Evolutionary conservation across 2,113 vertebrate genomes (phyloP).

Genomic region (Campylorhamphus procurvoides): DNA sequence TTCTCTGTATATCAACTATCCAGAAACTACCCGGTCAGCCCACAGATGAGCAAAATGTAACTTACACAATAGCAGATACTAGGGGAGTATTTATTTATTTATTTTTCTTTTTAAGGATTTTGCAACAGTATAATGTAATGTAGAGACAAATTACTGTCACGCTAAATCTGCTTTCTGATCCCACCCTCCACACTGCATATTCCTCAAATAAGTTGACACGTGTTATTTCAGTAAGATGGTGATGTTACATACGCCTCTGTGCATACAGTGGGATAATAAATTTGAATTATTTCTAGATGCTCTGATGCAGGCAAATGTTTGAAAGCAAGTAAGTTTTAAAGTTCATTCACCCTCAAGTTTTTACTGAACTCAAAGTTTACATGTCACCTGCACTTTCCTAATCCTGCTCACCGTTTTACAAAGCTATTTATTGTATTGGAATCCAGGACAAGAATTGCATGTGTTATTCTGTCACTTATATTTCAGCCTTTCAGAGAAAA

Average conservation of each 20-base stretch:
- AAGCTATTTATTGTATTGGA: not conserved
- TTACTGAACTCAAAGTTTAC: not conserved
- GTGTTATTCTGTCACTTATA: not conserved
- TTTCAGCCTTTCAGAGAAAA: not conserved
- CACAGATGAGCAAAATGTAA: slow-evolving; percentile 37
- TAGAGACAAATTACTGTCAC: slow-evolving; percentile 41
- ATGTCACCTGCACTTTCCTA: not conserved
- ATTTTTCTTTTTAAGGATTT: slow-evolving; percentile 15
- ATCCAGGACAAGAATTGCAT: not conserved
- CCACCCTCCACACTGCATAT: not conserved
- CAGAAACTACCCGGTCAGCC: slow-evolving; percentile 27
- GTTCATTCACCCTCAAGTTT: not conserved
- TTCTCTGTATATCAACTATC: not conserved
- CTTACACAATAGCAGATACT: slow-evolving; percentile 32
- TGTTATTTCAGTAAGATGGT: not conserved
- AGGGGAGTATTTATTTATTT: not conserved
- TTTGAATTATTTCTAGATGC: slow-evolving; percentile 22
- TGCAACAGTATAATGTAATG: not conserved
- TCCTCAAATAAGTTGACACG: slow-evolving; percentile 32
- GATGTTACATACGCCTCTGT: slow-evolving; percentile 45
- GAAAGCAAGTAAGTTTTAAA: not conserved
- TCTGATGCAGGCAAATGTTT: not conserved
- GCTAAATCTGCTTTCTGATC: slow-evolving; percentile 46
- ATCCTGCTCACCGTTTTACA: not conserved
- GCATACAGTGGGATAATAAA: slow-evolving; percentile 43